Conservation (phyloP, 2,888 invertebrate genomes). For the Cerceris rybyensis region DNA sequence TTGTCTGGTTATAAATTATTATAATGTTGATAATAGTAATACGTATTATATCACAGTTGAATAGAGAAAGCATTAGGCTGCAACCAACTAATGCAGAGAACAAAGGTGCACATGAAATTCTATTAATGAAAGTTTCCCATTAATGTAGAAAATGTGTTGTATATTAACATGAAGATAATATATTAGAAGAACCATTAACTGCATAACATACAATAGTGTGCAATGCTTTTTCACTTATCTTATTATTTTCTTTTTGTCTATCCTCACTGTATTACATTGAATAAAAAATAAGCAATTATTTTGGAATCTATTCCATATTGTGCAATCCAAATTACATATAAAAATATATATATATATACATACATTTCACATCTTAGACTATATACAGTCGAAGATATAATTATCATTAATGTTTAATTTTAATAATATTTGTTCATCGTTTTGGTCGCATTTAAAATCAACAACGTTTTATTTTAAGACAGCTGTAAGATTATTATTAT, state of each 20-base stretch:
- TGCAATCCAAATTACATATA: conserved; percentile 32
- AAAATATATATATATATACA: not conserved
- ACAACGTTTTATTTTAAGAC: conserved; percentile 15
- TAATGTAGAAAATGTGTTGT: conserved; percentile 49
- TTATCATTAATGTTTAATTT: conserved; percentile 14
- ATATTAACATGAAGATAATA: conserved; percentile 43
- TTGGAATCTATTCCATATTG: conserved; percentile 8
- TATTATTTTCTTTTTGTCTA: conserved; percentile 38
- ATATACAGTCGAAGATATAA: conserved; percentile 12
- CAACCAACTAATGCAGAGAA: conserved; percentile 28
- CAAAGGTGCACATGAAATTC: conserved; percentile 37
- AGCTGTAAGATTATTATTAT: conserved; percentile 15
- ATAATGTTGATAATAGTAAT: conserved; percentile 51
- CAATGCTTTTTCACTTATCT: conserved; percentile 46
- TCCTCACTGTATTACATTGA: conserved; percentile 33
- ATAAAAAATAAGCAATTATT: conserved; percentile 38
- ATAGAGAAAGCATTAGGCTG: conserved; percentile 37
- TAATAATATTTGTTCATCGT: conserved; percentile 11
- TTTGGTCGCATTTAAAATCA: conserved; percentile 8
- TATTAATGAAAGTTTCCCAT: conserved; percentile 55
- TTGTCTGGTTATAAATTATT: conserved; percentile 65
- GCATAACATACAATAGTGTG: conserved; percentile 35
- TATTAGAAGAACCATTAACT: conserved; percentile 43
- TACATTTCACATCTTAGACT: too few species aligned
- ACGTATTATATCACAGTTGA: conserved; percentile 49